Percentiles rank a stretch among this genome's conserved stretches.
Evolutionary conservation across 2,888 invertebrate species (phyloP).

Genomic region (Punctoribates punctum): DNA sequence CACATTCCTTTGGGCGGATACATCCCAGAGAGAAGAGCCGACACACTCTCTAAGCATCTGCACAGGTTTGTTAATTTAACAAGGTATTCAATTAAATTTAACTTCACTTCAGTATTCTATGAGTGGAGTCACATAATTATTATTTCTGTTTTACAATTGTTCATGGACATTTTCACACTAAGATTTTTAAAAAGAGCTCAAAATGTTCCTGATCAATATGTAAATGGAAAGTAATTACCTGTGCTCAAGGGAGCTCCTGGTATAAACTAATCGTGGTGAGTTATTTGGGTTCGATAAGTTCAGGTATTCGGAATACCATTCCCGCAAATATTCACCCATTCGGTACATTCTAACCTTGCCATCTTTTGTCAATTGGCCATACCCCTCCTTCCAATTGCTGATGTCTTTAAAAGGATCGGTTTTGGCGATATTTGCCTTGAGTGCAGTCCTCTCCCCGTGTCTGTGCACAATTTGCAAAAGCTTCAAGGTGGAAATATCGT

Average conservation of each 20-base stretch:
- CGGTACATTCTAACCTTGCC: slow-evolving; percentile 41
- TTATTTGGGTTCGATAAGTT: not conserved
- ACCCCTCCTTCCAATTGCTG: slow-evolving; percentile 39
- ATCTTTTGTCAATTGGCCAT: slow-evolving; percentile 19
- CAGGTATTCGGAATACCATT: slow-evolving; percentile 29
- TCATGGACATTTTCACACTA: too few relatives aligned
- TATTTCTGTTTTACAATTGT: too few relatives aligned
- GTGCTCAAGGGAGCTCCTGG: slow-evolving; percentile 30
- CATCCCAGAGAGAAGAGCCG: not conserved
- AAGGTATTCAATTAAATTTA: too few relatives aligned
- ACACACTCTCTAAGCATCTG: slow-evolving; percentile 38
- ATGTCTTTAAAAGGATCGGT: slow-evolving; percentile 40
- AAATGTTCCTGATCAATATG: too few relatives aligned
- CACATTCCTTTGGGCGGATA: slow-evolving; percentile 28
- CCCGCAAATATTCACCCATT: slow-evolving; percentile 37
- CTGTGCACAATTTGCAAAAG: slow-evolving; percentile 40
- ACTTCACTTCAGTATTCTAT: too few relatives aligned
- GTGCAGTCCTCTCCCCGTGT: slow-evolving; percentile 42
- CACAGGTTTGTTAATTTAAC: too few relatives aligned
- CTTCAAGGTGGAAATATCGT: slow-evolving; percentile 30
- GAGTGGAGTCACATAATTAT: too few relatives aligned
- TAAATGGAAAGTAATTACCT: slow-evolving; percentile 17
- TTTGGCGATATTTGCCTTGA: not conserved
- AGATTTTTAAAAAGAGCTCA: too few relatives aligned
- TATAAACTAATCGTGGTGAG: slow-evolving; percentile 30